These are phyloP conservation scores for Sisor rabdophorus DNA, from an alignment of 2,113 vertebrate genomes.

Conservation along the genomic window DNA sequence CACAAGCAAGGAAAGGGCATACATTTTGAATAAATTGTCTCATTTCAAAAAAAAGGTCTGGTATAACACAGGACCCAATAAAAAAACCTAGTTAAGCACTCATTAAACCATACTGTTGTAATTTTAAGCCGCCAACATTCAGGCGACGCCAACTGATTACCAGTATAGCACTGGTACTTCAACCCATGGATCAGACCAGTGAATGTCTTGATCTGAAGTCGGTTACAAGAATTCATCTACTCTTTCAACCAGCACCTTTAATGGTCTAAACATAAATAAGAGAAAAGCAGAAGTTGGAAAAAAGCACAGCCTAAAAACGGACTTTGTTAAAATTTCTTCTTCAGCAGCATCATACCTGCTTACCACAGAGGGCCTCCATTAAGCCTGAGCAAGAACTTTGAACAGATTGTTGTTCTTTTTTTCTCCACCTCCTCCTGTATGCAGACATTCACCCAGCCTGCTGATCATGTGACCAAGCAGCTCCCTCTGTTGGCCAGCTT, in stretches of 20 bases:
- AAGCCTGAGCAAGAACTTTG: slow-evolving; percentile 62
- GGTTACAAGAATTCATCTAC: slow-evolving; percentile 18
- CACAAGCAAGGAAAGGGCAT: background rate
- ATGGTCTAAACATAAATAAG: slow-evolving; percentile 36
- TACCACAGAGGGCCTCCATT: slow-evolving; percentile 70
- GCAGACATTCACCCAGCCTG: slow-evolving; percentile 64
- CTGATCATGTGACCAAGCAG: slow-evolving; percentile 68
- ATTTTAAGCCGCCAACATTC: slow-evolving; percentile 25
- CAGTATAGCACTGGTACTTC: slow-evolving; percentile 12
- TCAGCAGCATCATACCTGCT: slow-evolving; percentile 75
- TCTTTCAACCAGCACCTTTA: slow-evolving; percentile 28
- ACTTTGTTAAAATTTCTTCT: slow-evolving; percentile 34
- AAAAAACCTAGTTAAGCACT: slow-evolving; percentile 14
- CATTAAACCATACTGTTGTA: slow-evolving; percentile 25
- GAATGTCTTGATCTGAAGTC: slow-evolving; percentile 33
- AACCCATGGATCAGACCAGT: slow-evolving; percentile 20
- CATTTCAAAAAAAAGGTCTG: slow-evolving; percentile 7
- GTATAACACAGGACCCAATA: background rate
- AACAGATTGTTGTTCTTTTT: slow-evolving; percentile 66
- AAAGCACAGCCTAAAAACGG: slow-evolving; percentile 36
- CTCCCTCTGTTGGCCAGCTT: slow-evolving; percentile 72
- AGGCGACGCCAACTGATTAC: background rate
- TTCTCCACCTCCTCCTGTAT: slow-evolving; percentile 60
- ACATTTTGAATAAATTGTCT: slow-evolving; percentile 7
- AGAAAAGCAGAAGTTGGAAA: slow-evolving; percentile 47